Percentiles rank a stretch among this genome's conserved stretches.
Evolutionary conservation across 2,113 vertebrate species (phyloP).

Genomic region (Pycnonotus jocosus): DNA sequence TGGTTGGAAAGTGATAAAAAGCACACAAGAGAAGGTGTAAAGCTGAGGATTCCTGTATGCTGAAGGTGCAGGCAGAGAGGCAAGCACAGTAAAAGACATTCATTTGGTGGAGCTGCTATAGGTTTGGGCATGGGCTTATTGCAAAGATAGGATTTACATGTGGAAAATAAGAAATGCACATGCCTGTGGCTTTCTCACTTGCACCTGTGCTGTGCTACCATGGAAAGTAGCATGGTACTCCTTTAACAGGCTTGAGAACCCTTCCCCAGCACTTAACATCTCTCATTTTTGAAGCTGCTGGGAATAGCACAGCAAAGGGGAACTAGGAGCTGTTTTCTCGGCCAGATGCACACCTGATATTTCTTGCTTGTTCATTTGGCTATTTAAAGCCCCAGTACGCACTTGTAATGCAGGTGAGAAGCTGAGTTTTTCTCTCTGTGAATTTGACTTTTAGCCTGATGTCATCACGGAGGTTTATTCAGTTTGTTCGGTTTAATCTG

Average conservation of each 20-base stretch:
- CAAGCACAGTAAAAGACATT: background rate
- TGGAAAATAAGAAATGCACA: background rate
- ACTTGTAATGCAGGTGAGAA: background rate
- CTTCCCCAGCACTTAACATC: background rate
- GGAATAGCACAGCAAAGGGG: background rate
- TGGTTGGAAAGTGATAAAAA: background rate
- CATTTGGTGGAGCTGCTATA: background rate
- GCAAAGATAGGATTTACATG: background rate
- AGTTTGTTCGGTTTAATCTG: background rate
- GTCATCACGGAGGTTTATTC: background rate
- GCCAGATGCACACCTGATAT: background rate
- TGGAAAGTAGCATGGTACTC: background rate
- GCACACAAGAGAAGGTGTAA: background rate
- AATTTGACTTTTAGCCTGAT: background rate
- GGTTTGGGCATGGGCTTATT: background rate
- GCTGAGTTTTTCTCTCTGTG: background rate
- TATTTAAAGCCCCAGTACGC: background rate
- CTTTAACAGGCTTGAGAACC: background rate
- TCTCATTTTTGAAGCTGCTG: background rate
- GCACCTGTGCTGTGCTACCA: background rate
- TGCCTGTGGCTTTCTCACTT: background rate
- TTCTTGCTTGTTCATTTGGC: background rate
- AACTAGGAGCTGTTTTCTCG: background rate
- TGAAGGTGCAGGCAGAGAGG: background rate
- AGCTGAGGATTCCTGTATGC: background rate